Evolutionary conservation across 2,888 invertebrate genomes (phyloP).

Genomic region (Thera britannica): DNA sequence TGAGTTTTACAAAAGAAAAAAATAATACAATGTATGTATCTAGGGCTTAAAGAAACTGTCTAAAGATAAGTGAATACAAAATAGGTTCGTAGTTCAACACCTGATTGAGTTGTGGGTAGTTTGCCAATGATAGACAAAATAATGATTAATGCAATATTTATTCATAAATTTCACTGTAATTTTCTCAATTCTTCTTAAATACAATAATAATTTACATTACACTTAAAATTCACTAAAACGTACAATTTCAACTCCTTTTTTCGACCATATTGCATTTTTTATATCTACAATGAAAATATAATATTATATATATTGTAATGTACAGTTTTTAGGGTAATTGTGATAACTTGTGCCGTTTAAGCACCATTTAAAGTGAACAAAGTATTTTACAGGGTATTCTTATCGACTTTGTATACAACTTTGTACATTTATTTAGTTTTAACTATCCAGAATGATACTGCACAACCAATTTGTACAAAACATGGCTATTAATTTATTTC

Average conservation of each 20-base stretch:
- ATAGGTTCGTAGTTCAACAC: neutral
- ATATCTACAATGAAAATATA: slow-evolving; percentile 69
- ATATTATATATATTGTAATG: slow-evolving; percentile 51
- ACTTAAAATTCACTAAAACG: slow-evolving; percentile 69
- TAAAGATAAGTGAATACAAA: too few species aligned
- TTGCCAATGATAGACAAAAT: slow-evolving; percentile 48
- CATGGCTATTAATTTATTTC: neutral
- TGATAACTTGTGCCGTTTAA: slow-evolving; percentile 52
- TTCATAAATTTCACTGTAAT: slow-evolving; percentile 83
- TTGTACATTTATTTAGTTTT: slow-evolving; percentile 43
- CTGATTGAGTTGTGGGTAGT: neutral
- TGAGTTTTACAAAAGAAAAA: too few species aligned
- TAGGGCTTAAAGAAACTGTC: too few species aligned
- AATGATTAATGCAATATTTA: slow-evolving; percentile 84
- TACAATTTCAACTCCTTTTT: slow-evolving; percentile 65
- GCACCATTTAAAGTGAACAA: slow-evolving; percentile 49
- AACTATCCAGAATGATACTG: slow-evolving; percentile 2
- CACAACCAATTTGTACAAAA: slow-evolving; percentile 1
- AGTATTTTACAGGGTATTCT: slow-evolving; percentile 33
- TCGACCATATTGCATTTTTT: slow-evolving; percentile 78
- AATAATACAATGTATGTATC: too few species aligned
- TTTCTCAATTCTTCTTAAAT: slow-evolving; percentile 76
- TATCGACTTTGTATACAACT: slow-evolving; percentile 48
- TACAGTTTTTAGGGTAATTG: slow-evolving; percentile 55
- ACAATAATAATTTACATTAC: slow-evolving; percentile 82